These are phyloP conservation scores for Pachyuromys duprasi DNA, from an alignment of 2,797 vertebrate species.

Conservation along the genomic window DNA sequence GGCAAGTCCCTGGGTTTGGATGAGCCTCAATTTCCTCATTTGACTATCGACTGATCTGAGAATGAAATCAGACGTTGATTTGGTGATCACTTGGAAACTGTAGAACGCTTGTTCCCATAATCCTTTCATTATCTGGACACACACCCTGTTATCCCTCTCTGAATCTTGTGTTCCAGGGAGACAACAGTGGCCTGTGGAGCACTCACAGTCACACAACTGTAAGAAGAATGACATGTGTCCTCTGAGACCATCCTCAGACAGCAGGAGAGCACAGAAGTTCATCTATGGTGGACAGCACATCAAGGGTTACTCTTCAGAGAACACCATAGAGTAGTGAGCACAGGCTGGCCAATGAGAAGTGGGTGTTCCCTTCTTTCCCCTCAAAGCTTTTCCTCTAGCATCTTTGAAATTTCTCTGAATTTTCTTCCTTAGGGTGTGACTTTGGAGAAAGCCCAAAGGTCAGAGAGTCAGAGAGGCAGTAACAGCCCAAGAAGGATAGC, in stretches of 20 bases:
- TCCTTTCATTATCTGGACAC: not conserved
- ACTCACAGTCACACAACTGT: not conserved
- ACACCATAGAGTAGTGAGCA: not conserved
- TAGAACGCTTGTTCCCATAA: not conserved
- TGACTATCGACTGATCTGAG: not conserved
- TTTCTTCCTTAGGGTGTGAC: conserved; percentile 51
- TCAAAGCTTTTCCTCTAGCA: conserved; percentile 9
- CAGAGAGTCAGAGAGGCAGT: conserved; percentile 13
- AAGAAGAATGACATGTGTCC: not conserved
- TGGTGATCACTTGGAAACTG: conserved; percentile 8
- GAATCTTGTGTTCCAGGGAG: rapidly evolving
- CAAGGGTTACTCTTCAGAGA: not conserved
- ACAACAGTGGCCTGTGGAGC: not conserved
- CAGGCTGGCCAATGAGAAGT: not conserved
- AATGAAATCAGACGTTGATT: not conserved
- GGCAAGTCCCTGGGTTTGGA: not conserved
- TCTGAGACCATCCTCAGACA: not conserved
- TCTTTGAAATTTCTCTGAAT: conserved; percentile 64
- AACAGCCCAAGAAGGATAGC: conserved; percentile 30
- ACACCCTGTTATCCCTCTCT: not conserved
- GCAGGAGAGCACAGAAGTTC: not conserved
- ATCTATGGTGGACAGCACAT: not conserved
- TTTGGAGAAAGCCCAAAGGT: conserved; percentile 57
- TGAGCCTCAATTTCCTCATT: conserved; percentile 27
- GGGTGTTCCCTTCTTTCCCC: not conserved